Conservation (phyloP, 2,113 vertebrate genomes). For the Desmodus rotundus region DNA sequence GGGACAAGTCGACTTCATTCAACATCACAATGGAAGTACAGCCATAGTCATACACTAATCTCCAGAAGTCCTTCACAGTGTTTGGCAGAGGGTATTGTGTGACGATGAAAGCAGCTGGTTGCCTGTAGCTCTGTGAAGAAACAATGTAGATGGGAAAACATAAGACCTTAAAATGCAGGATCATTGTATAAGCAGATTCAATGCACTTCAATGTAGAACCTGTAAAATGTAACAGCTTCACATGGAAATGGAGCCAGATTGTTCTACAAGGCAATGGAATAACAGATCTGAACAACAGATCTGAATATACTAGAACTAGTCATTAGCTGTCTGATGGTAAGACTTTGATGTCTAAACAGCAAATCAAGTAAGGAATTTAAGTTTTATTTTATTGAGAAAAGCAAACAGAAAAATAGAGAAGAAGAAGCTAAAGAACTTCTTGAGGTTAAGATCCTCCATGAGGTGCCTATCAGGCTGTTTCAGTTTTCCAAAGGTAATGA, state of each 20-base stretch:
- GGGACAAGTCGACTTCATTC: constrained; percentile 96
- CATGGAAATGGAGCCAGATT: neutral
- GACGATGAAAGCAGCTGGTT: constrained; percentile 98
- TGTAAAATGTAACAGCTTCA: neutral
- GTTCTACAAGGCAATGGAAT: neutral
- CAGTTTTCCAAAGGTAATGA: neutral
- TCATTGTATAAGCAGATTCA: neutral
- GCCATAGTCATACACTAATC: constrained; percentile 98
- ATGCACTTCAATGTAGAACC: neutral
- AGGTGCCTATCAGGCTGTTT: neutral
- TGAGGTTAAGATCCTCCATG: neutral
- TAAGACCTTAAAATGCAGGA: neutral
- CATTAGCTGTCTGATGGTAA: neutral
- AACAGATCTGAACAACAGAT: neutral
- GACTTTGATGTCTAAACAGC: neutral
- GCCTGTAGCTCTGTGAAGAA: constrained; percentile 93
- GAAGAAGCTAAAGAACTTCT: neutral
- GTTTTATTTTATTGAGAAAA: neutral
- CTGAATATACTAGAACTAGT: neutral
- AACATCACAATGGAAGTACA: constrained; percentile 98
- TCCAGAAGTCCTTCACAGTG: constrained; percentile 99
- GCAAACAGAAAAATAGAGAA: neutral
- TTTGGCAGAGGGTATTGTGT: constrained; percentile 98
- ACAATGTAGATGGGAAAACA: constrained; percentile 44
- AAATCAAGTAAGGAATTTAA: neutral